These are phyloP conservation scores for Monopterus albus DNA, from an alignment of 2,113 vertebrate genomes.

Conservation along the genomic window DNA sequence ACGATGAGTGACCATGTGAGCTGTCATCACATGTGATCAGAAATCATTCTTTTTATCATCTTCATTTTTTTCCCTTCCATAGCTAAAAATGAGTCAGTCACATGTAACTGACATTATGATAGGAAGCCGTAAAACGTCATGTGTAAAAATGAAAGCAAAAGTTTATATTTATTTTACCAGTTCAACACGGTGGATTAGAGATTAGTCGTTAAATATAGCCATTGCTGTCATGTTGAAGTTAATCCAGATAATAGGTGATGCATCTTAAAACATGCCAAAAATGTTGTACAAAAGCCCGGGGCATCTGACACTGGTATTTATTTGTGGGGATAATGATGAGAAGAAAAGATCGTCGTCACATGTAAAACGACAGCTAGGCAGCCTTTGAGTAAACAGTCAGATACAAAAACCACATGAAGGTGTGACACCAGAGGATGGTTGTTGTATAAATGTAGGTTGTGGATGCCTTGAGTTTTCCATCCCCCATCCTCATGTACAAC, in stretches of 20 bases:
- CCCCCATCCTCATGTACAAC: conserved; percentile 57
- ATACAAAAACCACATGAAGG: conserved; percentile 32
- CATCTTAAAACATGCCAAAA: conserved; percentile 13
- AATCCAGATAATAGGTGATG: conserved; percentile 29
- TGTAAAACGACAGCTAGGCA: background rate
- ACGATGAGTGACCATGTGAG: conserved; percentile 10
- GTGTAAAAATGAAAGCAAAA: background rate
- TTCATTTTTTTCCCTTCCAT: background rate
- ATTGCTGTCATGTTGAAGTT: conserved; percentile 42
- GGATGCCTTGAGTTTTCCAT: conserved; percentile 64
- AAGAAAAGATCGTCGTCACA: background rate
- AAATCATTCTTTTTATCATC: background rate
- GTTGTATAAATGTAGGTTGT: conserved; percentile 62
- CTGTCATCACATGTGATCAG: conserved; percentile 20
- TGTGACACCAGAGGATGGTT: conserved; percentile 27
- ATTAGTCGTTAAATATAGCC: conserved; percentile 50
- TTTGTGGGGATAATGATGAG: conserved; percentile 5
- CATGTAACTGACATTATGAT: background rate
- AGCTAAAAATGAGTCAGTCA: background rate
- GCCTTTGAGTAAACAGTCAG: conserved; percentile 12
- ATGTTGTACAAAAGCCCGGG: conserved; percentile 5
- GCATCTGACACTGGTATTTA: background rate
- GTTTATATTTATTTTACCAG: conserved; percentile 22
- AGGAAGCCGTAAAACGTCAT: conserved; percentile 1
- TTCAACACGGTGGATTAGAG: conserved; percentile 53